Conservation (phyloP, 2,888 invertebrate genomes). For the Lycocerus yunnanus region DNA sequence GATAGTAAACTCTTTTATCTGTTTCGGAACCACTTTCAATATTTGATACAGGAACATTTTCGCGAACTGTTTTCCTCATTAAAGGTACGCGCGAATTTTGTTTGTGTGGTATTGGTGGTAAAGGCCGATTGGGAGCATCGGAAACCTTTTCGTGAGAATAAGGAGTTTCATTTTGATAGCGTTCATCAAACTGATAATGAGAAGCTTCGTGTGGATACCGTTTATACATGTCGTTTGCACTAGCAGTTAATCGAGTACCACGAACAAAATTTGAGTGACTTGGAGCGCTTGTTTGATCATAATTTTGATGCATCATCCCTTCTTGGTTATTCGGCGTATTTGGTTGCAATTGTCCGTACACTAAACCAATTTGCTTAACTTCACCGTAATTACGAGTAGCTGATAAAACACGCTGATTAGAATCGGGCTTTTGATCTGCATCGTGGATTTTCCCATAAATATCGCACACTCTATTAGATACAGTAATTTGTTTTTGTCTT, state of each 20-base stretch:
- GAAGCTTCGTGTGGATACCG: conserved; percentile 30
- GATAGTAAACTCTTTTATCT: conserved; percentile 66
- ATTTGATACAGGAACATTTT: conserved; percentile 56
- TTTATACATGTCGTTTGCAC: conserved; percentile 53
- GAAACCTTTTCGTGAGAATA: conserved; percentile 3
- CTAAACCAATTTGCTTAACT: conserved; percentile 45
- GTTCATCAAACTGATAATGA: conserved; percentile 13
- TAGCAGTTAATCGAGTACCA: conserved; percentile 52
- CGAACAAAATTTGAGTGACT: conserved; percentile 47
- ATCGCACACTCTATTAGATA: conserved; percentile 53
- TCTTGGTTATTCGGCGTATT: conserved; percentile 34
- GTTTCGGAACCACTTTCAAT: conserved; percentile 76
- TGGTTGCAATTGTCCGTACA: conserved; percentile 51
- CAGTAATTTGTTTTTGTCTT: conserved; percentile 42
- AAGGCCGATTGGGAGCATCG: conserved; percentile 49
- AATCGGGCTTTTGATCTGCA: conserved; percentile 30
- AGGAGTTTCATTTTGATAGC: not conserved
- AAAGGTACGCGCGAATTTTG: conserved; percentile 30
- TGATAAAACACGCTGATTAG: conserved; percentile 7
- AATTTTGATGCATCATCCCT: conserved; percentile 38
- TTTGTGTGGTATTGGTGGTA: conserved; percentile 53
- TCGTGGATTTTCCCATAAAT: conserved; percentile 56
- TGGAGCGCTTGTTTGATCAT: conserved; percentile 34
- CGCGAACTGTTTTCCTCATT: conserved; percentile 35
- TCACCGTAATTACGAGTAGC: conserved; percentile 28